Base-by-base conservation (phyloP, 2,797 vertebrate genomes). In the Micrastur ruficollis region DNA sequence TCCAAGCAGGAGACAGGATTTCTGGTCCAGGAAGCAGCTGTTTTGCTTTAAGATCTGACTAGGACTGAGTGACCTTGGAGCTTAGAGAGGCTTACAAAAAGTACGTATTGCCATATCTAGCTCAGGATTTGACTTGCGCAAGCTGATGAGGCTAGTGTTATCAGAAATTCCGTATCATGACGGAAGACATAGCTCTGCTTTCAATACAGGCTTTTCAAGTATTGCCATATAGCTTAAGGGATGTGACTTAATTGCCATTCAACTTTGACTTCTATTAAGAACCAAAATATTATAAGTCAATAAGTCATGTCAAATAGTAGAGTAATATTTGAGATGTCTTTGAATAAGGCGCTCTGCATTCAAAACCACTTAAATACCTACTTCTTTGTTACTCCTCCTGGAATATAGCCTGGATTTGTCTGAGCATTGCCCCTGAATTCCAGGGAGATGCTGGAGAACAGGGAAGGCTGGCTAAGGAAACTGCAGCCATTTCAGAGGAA, bases 281-380 rank as follows among this genome's bases (percentile, higher is more conserved):
- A 81, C 20, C 20, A 83, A 76, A 81, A 84, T 62, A 68, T 59
- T 86, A 3, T 62, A 88, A 84, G 72, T 70, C 47, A 94, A 68
- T 55, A 90, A 93, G 55, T 92, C 70, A 66, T 6, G 20, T 63
- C 55, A 91, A 94, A 94, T 22, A 83, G 27, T 53, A 86, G 29
- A 46, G 58, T 27, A 95, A 70, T 84, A 93, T 86, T 73, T 91
- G 73, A 93, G 44, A 72, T 63, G 9, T 47, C 89, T 96, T 81
- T 86, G 67, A 87, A 73, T 52, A 83, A 29, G 9, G n/a, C 32
- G 38, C 29, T 76, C 73, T 75, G 38, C 76, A 76, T 86, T 83
- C 62, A 81, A 93, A 91, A 47, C 4, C 80, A 73, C 62, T 95
- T 73, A 42, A 91, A 40, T 88, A 86, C 49, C 70, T 92, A 31